Evolutionary conservation across 2,888 invertebrate species (phyloP).

Genomic region (Xestoiulus laeticollis): DNA sequence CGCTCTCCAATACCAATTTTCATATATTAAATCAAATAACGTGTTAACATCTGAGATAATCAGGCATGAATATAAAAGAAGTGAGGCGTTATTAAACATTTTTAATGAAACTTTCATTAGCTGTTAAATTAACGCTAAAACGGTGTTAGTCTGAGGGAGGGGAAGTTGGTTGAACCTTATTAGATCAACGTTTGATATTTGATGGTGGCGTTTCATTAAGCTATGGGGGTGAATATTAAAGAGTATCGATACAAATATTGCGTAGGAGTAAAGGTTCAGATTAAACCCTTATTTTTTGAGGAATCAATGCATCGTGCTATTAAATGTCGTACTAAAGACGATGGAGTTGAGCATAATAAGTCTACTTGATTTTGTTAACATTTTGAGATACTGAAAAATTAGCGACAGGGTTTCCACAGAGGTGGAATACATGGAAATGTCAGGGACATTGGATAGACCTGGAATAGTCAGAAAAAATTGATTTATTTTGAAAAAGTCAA

Average conservation of each 20-base stretch:
- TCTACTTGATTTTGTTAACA: too few relatives aligned
- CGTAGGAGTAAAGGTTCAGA: background rate
- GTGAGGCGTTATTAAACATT: background rate
- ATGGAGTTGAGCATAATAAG: too few relatives aligned
- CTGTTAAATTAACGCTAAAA: slow-evolving; percentile 27
- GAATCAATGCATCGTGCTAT: background rate
- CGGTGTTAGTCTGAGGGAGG: background rate
- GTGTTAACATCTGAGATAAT: background rate
- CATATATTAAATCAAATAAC: background rate
- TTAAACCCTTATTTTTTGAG: background rate
- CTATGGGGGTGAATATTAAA: background rate
- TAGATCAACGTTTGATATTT: background rate
- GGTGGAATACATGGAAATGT: too few relatives aligned
- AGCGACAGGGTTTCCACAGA: too few relatives aligned
- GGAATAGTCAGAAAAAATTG: too few relatives aligned
- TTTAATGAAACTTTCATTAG: slow-evolving; percentile 30
- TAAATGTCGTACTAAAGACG: background rate
- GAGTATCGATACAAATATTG: background rate
- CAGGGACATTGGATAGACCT: too few relatives aligned
- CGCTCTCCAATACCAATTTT: background rate
- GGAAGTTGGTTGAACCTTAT: background rate
- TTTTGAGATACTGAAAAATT: too few relatives aligned
- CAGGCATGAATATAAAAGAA: background rate
- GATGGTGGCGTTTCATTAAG: background rate
- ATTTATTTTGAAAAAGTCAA: too few relatives aligned